phyloP scores from a whole-genome alignment of 2,888 invertebrate genomes.

The Lithophane semibrunnea region DNA sequence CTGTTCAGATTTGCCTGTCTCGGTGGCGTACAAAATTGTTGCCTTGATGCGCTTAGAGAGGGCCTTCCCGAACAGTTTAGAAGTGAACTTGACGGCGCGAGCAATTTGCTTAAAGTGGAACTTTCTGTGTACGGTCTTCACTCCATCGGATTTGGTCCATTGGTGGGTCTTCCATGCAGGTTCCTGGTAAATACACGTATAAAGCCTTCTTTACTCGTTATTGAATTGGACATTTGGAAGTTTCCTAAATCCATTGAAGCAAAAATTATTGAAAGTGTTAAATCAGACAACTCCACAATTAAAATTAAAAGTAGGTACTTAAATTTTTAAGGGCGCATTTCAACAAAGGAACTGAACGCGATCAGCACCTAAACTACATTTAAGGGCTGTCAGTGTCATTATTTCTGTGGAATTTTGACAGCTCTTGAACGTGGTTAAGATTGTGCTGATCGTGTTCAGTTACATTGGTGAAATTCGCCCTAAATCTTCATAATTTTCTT shows the following conservation, averaged over 20 bases:
- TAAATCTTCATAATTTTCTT: neutral
- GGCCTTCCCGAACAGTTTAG: conserved; percentile 98
- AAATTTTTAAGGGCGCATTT: neutral
- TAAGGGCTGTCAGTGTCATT: no score
- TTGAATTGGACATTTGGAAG: neutral
- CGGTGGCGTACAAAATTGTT: conserved; percentile 97
- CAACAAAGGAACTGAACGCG: no score
- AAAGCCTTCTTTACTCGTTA: neutral
- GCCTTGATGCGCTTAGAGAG: conserved; percentile 98
- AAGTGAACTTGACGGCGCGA: conserved; percentile 98
- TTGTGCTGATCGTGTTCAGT: no score
- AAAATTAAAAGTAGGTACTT: neutral
- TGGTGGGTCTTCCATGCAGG: conserved; percentile 97
- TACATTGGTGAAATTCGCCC: no score
- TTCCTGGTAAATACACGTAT: conserved; percentile 88
- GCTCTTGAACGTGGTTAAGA: no score
- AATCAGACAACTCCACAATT: neutral
- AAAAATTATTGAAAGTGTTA: no score
- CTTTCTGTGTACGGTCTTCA: conserved; percentile 94
- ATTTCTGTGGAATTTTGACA: no score
- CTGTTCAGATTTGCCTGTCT: conserved; percentile 98
- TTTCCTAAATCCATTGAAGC: neutral
- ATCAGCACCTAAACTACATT: no score
- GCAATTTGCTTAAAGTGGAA: conserved; percentile 99
- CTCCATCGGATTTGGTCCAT: conserved; percentile 92